phyloP scores from a whole-genome alignment of 2,113 vertebrate genomes.

The Gasterosteus aculeatus region DNA sequence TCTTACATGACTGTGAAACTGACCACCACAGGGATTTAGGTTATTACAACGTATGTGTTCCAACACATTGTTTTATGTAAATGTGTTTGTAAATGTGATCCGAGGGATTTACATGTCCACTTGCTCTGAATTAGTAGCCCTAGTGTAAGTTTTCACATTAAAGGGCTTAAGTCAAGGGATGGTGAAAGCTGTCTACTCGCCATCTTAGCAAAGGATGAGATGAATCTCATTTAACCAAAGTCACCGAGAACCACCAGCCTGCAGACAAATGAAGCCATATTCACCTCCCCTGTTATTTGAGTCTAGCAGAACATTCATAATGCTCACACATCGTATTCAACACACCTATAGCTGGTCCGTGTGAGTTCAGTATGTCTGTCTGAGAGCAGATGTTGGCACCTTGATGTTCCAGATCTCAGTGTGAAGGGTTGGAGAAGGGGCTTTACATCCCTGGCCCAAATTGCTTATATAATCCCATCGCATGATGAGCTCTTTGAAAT shows the following conservation, averaged over 20 bases:
- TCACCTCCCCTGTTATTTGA: not conserved
- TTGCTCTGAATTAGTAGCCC: not conserved
- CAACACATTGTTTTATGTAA: no score
- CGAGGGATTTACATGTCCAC: no score
- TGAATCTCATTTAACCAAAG: not conserved
- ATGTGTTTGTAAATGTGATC: not conserved
- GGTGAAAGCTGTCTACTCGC: not conserved
- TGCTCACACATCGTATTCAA: not conserved
- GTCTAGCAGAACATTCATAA: not conserved
- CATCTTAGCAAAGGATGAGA: not conserved
- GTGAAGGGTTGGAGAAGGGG: no score
- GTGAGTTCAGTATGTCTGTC: not conserved
- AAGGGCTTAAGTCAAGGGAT: not conserved
- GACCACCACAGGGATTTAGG: not conserved
- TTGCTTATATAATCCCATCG: no score
- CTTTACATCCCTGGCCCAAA: no score
- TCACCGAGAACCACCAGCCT: not conserved
- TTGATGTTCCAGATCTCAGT: not conserved
- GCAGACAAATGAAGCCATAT: not conserved
- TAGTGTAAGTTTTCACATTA: not conserved
- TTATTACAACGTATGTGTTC: not conserved
- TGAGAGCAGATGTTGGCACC: not conserved
- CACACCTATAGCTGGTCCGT: not conserved
- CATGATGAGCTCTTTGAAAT: not conserved
- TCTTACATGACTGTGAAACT: not conserved